A percentile compares a stretch with the other conserved stretches of the same genome.
Conservation (phyloP, 1,140 invertebrate species). For the Trichogramma pretiosum region DNA sequence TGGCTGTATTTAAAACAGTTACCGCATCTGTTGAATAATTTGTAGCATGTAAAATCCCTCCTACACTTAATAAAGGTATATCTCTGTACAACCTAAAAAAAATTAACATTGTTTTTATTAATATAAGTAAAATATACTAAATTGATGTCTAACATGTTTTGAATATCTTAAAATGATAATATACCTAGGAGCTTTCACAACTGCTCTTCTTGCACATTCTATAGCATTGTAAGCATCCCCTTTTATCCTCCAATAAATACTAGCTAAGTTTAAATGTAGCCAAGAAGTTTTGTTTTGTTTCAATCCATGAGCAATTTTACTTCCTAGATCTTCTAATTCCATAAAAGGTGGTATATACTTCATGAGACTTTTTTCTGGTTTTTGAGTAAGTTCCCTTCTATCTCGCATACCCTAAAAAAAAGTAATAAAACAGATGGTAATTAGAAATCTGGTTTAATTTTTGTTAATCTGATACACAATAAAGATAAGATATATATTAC, state of each 20-base stretch:
- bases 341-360: conserved; percentile 54
- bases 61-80: conserved; percentile 70
- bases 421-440: background rate
- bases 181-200: conserved; percentile 71
- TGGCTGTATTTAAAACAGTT: conserved; percentile 66
- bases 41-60: conserved; percentile 71
- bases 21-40: conserved; percentile 68
- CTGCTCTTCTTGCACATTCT: conserved; percentile 70
- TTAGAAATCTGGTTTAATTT: background rate
- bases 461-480: background rate
- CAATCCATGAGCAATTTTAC: conserved; percentile 56
- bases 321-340: conserved; percentile 58
- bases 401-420: conserved; percentile 53
- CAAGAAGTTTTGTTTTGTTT: conserved; percentile 67
- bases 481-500: conserved; percentile 39
- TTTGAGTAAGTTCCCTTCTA: conserved; percentile 53
- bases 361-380: conserved; percentile 57
- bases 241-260: conserved; percentile 76
- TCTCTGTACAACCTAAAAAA: conserved; percentile 60
- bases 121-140: background rate
- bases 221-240: conserved; percentile 70
- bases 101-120: no score
- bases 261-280: conserved; percentile 75
- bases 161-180: conserved; percentile 9
- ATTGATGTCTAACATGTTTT: conserved; percentile 6